phyloP scores from a whole-genome alignment of 2,888 invertebrate species.

The Antheraea assamensis region DNA sequence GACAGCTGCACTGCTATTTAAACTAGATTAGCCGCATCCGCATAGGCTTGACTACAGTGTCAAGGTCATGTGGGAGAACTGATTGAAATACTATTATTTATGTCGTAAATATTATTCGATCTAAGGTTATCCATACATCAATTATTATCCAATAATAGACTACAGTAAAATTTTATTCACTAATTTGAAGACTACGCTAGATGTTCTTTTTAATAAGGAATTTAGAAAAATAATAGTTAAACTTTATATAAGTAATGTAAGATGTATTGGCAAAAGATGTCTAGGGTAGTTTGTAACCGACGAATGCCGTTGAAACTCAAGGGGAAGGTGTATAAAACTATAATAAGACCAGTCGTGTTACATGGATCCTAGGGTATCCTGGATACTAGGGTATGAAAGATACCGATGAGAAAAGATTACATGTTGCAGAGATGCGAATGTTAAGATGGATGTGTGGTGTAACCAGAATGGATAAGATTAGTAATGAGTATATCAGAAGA shows the following conservation, averaged over 20 bases:
- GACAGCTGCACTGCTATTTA: slow-evolving; percentile 64
- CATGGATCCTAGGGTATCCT: too few species aligned
- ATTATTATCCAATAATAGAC: neutral
- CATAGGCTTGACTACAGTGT: slow-evolving; percentile 60
- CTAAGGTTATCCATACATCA: neutral
- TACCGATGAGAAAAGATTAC: too few species aligned
- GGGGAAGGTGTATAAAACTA: too few species aligned
- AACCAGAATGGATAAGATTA: too few species aligned
- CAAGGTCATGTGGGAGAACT: slow-evolving; percentile 51
- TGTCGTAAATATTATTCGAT: neutral
- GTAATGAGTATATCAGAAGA: too few species aligned
- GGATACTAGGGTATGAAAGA: too few species aligned
- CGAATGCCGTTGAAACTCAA: too few species aligned
- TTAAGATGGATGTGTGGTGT: too few species aligned
- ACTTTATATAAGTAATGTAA: neutral
- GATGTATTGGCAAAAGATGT: too few species aligned
- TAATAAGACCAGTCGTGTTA: too few species aligned
- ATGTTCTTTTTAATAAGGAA: neutral
- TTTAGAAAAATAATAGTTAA: neutral
- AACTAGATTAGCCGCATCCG: slow-evolving; percentile 70
- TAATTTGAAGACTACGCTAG: neutral
- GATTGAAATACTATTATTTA: slow-evolving; percentile 10
- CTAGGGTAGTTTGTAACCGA: too few species aligned
- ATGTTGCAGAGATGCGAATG: too few species aligned
- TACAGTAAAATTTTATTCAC: neutral